Conservation (phyloP, 2,888 invertebrate genomes). For the Candidula unifasciata region DNA sequence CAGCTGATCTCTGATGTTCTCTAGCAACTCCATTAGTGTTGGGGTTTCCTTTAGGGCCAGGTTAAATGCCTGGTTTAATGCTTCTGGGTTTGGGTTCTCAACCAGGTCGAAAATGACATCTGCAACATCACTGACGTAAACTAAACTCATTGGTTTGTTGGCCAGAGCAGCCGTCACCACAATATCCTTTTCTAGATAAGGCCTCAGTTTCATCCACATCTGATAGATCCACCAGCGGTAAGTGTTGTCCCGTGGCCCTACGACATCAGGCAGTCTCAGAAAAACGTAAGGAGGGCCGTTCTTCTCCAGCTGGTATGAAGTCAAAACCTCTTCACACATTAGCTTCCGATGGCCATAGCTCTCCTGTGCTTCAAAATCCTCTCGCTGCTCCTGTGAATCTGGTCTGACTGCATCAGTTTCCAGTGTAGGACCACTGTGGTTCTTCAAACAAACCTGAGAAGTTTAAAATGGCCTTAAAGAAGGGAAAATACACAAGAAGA, state of each 20-base stretch:
- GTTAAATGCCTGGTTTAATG: conserved; percentile 76
- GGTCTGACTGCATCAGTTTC: conserved; percentile 78
- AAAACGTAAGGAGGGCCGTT: conserved; percentile 75
- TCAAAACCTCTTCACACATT: conserved; percentile 77
- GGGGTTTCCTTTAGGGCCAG: conserved; percentile 75
- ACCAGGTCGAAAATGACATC: conserved; percentile 69
- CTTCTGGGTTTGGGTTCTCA: conserved; percentile 52
- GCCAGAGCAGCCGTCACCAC: conserved; percentile 70
- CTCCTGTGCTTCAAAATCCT: conserved; percentile 70
- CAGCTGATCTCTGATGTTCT: conserved; percentile 62
- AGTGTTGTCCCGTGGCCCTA: conserved; percentile 79
- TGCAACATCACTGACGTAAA: conserved; percentile 78
- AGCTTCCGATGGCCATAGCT: conserved; percentile 78
- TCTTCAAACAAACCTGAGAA: conserved; percentile 73
- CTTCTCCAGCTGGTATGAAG: conserved; percentile 61
- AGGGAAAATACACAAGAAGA: neutral
- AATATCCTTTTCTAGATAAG: conserved; percentile 45
- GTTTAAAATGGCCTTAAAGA: neutral
- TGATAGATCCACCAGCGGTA: conserved; percentile 79
- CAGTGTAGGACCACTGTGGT: conserved; percentile 60
- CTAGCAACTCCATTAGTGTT: conserved; percentile 73
- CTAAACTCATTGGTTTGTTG: conserved; percentile 76
- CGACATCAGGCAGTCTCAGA: conserved; percentile 79
- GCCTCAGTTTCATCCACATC: conserved; percentile 77
- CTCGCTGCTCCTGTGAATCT: conserved; percentile 64